These are phyloP conservation scores for Oryctes rhinoceros DNA, from an alignment of 1,140 invertebrate species.

Conservation along the genomic window DNA sequence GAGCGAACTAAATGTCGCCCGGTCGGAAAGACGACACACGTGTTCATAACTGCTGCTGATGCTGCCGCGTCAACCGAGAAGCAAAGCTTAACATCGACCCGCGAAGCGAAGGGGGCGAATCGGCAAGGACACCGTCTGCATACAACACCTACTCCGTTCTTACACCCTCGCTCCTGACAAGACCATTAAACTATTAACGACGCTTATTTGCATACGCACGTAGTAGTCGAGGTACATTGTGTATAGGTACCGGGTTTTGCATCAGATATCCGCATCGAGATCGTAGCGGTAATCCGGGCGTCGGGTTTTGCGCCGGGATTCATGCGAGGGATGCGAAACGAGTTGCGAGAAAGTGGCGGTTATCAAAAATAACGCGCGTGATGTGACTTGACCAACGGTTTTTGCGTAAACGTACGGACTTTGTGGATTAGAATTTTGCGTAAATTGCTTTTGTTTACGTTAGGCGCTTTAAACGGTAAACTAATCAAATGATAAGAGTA, in stretches of 20 bases:
- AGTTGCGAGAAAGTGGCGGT: not conserved
- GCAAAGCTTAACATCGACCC: not conserved
- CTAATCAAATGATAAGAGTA: too few relatives aligned
- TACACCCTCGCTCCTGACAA: not conserved
- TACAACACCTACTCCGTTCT: not conserved
- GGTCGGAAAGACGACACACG: not conserved
- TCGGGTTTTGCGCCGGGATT: not conserved
- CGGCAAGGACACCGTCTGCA: not conserved
- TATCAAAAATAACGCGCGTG: not conserved
- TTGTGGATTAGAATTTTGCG: too few relatives aligned
- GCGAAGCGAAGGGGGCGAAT: not conserved
- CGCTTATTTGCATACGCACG: not conserved
- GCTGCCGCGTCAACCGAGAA: not conserved
- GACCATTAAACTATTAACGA: slow-evolving; percentile 15
- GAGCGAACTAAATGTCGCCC: not conserved
- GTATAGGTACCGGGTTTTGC: slow-evolving; percentile 4
- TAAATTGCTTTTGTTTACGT: too few relatives aligned
- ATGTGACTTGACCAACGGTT: not conserved
- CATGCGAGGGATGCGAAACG: not conserved
- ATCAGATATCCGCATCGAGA: not conserved
- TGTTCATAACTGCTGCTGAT: slow-evolving; percentile 2
- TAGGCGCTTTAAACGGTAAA: too few relatives aligned
- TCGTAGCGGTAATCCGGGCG: not conserved
- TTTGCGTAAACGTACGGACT: not conserved
- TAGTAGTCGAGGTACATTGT: slow-evolving; percentile 1